Evolutionary conservation across 2,113 vertebrate species (phyloP).

Genomic region (Amphilophus citrinellus): DNA sequence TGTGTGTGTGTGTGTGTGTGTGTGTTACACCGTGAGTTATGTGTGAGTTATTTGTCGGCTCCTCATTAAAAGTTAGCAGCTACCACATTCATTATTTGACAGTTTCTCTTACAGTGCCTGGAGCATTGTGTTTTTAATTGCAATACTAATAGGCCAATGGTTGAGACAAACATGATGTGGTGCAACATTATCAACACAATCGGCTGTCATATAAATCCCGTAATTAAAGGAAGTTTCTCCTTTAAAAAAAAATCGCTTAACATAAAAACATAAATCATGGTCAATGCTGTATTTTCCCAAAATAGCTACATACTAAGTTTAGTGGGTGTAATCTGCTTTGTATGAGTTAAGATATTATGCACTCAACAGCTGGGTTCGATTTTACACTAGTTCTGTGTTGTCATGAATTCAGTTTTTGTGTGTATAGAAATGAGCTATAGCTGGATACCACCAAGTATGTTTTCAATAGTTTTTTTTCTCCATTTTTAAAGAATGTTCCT

Average conservation of each 20-base stretch:
- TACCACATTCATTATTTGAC: conserved; percentile 47
- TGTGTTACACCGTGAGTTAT: conserved; percentile 10
- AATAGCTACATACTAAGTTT: background rate
- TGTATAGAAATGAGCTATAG: background rate
- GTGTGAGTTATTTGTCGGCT: conserved; percentile 25
- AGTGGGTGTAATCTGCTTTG: background rate
- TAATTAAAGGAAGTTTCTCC: conserved; percentile 10
- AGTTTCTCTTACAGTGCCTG: conserved; percentile 37
- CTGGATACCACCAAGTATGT: background rate
- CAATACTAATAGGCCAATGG: conserved; percentile 30
- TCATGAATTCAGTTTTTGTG: conserved; percentile 6
- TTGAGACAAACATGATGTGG: conserved; percentile 33
- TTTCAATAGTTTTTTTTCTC: too few species aligned
- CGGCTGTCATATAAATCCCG: conserved; percentile 18
- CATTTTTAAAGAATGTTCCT: background rate
- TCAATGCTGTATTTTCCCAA: background rate
- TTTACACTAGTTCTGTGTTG: background rate
- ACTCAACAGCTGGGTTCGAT: background rate
- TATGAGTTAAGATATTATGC: background rate
- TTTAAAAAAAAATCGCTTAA: background rate
- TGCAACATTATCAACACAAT: conserved; percentile 26
- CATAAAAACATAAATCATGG: background rate
- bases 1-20: background rate
- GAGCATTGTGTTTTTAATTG: conserved; percentile 58
- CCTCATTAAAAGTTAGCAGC: conserved; percentile 57